Percentiles rank a stretch among this genome's conserved stretches.
Conservation (phyloP, 2,797 vertebrate species). For the Rousettus madagascariensis region DNA sequence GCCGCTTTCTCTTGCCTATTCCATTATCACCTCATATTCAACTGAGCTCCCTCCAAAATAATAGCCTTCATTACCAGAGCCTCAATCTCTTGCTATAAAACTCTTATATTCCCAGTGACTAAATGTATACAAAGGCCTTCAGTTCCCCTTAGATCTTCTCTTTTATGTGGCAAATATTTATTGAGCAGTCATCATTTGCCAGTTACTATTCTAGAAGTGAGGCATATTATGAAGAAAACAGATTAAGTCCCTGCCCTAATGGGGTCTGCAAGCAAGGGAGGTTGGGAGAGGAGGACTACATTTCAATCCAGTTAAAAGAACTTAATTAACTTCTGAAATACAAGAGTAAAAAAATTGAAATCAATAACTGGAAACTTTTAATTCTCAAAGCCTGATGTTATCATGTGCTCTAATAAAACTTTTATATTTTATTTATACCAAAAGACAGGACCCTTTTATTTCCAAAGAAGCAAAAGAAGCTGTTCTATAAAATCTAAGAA, state of each 20-base stretch:
- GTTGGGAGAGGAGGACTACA: background rate
- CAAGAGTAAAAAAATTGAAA: background rate
- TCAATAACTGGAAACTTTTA: background rate
- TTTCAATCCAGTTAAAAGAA: background rate
- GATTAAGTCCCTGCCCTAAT: background rate
- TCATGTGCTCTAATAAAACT: background rate
- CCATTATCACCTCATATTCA: background rate
- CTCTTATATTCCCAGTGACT: background rate
- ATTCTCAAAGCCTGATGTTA: background rate
- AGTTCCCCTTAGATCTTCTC: background rate
- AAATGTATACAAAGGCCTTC: background rate
- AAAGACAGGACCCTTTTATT: background rate
- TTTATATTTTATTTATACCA: background rate
- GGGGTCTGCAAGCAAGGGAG: background rate
- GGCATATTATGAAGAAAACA: conserved; percentile 3
- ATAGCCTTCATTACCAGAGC: background rate
- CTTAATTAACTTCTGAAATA: background rate
- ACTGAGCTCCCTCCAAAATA: background rate
- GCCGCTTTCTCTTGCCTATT: background rate
- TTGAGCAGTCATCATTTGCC: background rate
- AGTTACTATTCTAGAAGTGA: background rate
- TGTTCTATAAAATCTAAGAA: background rate
- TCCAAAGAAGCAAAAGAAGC: conserved; percentile 22
- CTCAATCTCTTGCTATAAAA: conserved; percentile 17
- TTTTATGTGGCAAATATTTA: background rate